Conservation (phyloP, 30 jellyfish, hydroid and myxozoan genomes). For the Aurelia sp. region DNA sequence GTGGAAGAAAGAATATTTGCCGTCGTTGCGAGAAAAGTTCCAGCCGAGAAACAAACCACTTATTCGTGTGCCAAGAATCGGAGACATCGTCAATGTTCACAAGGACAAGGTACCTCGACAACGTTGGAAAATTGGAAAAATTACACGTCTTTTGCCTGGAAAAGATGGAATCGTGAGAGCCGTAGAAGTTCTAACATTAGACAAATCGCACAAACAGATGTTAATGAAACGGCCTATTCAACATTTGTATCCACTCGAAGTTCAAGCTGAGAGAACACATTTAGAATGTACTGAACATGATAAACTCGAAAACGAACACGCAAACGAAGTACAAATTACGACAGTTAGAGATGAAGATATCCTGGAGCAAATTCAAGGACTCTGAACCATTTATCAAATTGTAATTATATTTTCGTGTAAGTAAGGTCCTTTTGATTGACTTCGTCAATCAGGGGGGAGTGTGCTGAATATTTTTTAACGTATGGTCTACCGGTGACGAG, state of each 20-base stretch:
- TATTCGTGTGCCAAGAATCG: background rate
- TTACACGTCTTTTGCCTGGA: background rate
- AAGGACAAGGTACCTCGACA: background rate
- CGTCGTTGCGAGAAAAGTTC: constrained; percentile 4
- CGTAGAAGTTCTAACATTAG: background rate
- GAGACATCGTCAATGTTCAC: background rate
- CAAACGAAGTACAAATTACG: background rate
- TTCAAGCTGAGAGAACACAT: background rate
- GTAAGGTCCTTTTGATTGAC: no score
- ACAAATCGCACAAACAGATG: background rate
- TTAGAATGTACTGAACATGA: background rate
- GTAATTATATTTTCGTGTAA: no score
- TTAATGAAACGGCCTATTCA: background rate
- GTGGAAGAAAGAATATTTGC: constrained; percentile 20
- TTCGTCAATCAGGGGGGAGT: no score
- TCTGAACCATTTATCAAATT: no score
- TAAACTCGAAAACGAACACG: background rate
- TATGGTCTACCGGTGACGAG: no score
- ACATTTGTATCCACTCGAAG: background rate
- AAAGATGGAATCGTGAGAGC: background rate
- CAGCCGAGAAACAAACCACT: background rate
- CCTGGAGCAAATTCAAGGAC: background rate
- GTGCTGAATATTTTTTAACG: no score
- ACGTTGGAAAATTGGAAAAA: background rate
- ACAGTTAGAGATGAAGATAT: constrained; percentile 16